phyloP scores from a whole-genome alignment of 2,113 vertebrate species.

The Struthidea cinerea region DNA sequence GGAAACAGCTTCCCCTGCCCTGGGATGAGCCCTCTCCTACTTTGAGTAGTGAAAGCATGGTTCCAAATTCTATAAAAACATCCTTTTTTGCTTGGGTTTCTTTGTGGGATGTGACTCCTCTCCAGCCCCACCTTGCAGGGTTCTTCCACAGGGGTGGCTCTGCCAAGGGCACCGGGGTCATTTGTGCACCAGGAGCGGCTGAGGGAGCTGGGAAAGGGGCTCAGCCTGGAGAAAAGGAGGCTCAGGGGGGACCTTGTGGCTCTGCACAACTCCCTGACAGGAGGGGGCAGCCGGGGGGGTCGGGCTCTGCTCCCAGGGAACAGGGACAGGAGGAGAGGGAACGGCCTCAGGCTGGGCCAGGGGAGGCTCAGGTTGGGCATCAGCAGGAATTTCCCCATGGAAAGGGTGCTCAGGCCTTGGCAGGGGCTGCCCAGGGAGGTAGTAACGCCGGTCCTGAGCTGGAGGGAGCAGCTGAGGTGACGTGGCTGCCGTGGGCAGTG shows the following conservation, averaged over 20 bases:
- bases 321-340: background rate
- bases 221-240: background rate
- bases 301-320: background rate
- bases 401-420: background rate
- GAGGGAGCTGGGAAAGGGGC: background rate
- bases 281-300: background rate
- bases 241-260: background rate
- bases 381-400: background rate
- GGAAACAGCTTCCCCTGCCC: background rate
- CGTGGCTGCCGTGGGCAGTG: background rate
- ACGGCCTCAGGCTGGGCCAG: background rate
- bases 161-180: background rate
- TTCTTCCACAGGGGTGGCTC: background rate
- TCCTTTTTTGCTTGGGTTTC: background rate
- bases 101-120: background rate
- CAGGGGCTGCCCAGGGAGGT: background rate
- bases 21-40: background rate
- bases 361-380: background rate
- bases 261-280: background rate
- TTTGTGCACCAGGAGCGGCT: background rate
- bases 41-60: background rate
- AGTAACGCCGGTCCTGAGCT: background rate
- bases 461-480: no score
- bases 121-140: background rate
- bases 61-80: background rate